Evolutionary conservation across 2,113 vertebrate species (phyloP).

Genomic region (Tragelaphus imberbis): DNA sequence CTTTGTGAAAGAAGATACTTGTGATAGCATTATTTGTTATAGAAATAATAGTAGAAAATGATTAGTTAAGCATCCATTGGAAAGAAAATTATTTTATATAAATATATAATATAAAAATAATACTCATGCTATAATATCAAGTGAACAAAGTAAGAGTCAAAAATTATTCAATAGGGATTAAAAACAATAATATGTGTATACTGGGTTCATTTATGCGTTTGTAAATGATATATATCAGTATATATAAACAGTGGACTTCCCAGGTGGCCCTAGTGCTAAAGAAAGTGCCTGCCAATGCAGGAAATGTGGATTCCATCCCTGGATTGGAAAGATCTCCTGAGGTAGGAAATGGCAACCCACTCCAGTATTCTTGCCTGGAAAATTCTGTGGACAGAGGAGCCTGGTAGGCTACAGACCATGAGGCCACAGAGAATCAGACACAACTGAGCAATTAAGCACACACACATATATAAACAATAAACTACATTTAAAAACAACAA

Average conservation of each 20-base stretch:
- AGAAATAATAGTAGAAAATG: neutral
- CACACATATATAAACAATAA: neutral
- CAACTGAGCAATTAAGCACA: neutral
- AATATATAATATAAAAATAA: neutral
- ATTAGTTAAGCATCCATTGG: neutral
- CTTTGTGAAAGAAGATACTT: neutral
- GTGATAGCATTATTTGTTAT: neutral
- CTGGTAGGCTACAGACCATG: neutral
- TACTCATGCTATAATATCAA: neutral
- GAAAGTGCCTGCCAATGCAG: neutral
- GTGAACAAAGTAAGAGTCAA: neutral
- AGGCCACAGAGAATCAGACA: neutral
- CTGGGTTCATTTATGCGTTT: neutral
- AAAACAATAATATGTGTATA: neutral
- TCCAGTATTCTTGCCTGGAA: neutral
- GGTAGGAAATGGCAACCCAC: neutral
- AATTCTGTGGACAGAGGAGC: neutral
- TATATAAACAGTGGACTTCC: neutral
- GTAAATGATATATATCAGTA: neutral
- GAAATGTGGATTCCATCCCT: neutral
- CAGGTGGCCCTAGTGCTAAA: neutral
- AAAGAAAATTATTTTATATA: conserved; percentile 1
- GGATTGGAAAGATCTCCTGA: neutral
- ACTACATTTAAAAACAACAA: neutral
- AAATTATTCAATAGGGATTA: neutral